A percentile compares a stretch with the other conserved stretches of the same genome.
phyloP scores from a whole-genome alignment of 2,113 vertebrate species.

The Neodon shergylaensis region DNA sequence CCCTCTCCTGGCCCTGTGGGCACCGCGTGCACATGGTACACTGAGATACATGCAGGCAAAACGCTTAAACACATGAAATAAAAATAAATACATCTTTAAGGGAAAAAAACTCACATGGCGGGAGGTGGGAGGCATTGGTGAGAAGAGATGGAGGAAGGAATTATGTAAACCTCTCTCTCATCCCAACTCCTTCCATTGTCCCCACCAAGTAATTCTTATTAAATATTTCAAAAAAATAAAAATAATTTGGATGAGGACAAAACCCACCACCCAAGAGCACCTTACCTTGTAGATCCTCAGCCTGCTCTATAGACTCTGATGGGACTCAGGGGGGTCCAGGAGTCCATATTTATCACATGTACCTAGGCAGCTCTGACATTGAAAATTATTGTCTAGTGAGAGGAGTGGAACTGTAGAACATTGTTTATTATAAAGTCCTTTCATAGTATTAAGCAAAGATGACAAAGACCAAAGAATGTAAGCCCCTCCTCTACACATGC shows the following conservation, averaged over 20 bases:
- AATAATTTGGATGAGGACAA: not conserved
- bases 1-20: not conserved
- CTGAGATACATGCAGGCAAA: not conserved
- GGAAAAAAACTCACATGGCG: not conserved
- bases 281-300: not conserved
- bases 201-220: not conserved
- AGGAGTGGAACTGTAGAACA: not conserved
- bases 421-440: not conserved
- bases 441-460: not conserved
- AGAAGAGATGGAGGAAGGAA: not conserved
- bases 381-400: not conserved
- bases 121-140: not conserved
- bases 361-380: rapidly evolving
- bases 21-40: not conserved
- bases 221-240: not conserved
- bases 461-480: not conserved
- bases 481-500: not conserved
- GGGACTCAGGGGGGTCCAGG: too few relatives aligned
- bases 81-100: not conserved
- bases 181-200: not conserved
- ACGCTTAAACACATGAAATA: not conserved
- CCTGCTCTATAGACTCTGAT: not conserved
- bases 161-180: not conserved
- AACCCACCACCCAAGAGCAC: not conserved
- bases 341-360: not conserved